phyloP scores from a whole-genome alignment of 2,888 invertebrate genomes.

The Cheiracanthium punctorium region DNA sequence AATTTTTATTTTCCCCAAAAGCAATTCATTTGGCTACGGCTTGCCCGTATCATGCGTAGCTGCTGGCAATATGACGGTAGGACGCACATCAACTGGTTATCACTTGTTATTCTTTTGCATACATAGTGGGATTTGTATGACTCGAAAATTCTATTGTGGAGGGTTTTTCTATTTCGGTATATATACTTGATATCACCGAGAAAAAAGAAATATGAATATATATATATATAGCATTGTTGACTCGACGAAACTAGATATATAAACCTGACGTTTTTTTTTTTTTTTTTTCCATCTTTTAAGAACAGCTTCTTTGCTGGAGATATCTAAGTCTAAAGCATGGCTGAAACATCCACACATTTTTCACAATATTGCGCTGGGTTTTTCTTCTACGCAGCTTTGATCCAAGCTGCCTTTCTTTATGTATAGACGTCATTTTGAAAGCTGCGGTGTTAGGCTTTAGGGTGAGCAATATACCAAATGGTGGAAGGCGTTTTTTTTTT shows the following conservation, averaged over 20 bases:
- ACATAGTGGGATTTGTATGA: slow-evolving; percentile 58
- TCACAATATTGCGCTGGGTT: slow-evolving; percentile 8
- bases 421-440: slow-evolving; percentile 18
- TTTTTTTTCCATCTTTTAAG: neutral
- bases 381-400: slow-evolving; percentile 19
- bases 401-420: slow-evolving; percentile 2
- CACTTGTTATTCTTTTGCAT: slow-evolving; percentile 62
- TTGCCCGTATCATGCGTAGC: slow-evolving; percentile 3
- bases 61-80: slow-evolving; percentile 28
- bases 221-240: slow-evolving; percentile 49
- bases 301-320: neutral
- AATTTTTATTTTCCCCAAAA: slow-evolving; percentile 32
- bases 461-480: slow-evolving; percentile 15
- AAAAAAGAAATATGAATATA: slow-evolving; percentile 11
- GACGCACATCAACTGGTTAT: slow-evolving; percentile 63
- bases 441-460: slow-evolving; percentile 13
- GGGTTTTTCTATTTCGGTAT: slow-evolving; percentile 28
- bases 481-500: neutral
- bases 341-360: slow-evolving; percentile 10
- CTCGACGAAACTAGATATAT: slow-evolving; percentile 24
- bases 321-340: slow-evolving; percentile 8
- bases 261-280: slow-evolving; percentile 11
- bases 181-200: slow-evolving; percentile 40
- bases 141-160: slow-evolving; percentile 32
- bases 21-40: slow-evolving; percentile 57